Evolutionary conservation across 2,113 vertebrate genomes (phyloP), one percentile per base, ranked within the genome.

Genomic region (Laticauda laticaudata): DNA sequence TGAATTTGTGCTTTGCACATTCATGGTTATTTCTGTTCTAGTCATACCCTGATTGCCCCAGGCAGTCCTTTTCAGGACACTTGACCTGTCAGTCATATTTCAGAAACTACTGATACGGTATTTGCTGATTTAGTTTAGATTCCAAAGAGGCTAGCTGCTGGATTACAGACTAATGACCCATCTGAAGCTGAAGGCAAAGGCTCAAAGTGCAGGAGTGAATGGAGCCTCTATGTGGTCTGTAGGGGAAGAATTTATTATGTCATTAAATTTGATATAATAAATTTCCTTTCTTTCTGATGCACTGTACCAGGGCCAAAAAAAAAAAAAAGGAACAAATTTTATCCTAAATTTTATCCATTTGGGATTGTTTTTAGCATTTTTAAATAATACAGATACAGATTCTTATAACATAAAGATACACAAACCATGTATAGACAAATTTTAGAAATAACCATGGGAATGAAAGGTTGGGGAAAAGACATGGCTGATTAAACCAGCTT

Each of bases 111-210:
- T 94, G 97, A 97, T 97, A 97, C 94, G 97, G 96, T 96, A 93
- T 96, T 97, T 96, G 94, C 96, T 97, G 97, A 97, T 98, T 96
- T 96, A 97, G 97, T 97, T 98, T 97, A 97, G 97, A 97, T 96
- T 97, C 96, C 57, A 94, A 97, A 97, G 96, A 97, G 96, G 96
- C 96, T 86, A 34, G 94, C 96, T 98, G 95, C 94, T 98, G 97
- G 97, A 98, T 98, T 97, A 97, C 97, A 98, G 96, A 96, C 97
- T 98, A 98, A 98, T 98, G 98, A 98, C 97, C 97, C 97, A 98
- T 98, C 97, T 95, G 96, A 97, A 93, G 97, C 98, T 98, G 94
- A 98, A 97, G 97, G 98, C 97, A 97, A 98, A 97, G 95, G 97
- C 97, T 98, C 98, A 97, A 97, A 98, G 97, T 98, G 97, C 97